Percentiles rank a stretch among this genome's conserved stretches.
These are phyloP conservation scores for Watsonalla cultraria DNA, from an alignment of 2,888 invertebrate species.

Conservation along the genomic window DNA sequence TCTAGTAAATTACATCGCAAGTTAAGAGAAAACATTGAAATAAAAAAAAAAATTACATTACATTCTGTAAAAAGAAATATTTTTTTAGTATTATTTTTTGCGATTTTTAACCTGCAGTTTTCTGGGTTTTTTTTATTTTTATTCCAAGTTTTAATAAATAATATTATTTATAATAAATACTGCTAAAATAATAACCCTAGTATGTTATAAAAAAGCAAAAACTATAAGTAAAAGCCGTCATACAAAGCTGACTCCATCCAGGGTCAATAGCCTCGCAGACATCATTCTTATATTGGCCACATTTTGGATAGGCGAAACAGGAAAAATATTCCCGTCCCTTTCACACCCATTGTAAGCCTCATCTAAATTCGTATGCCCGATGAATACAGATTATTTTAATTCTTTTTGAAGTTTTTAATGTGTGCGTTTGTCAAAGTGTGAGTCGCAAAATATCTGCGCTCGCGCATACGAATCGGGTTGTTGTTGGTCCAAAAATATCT, in stretches of 20 bases:
- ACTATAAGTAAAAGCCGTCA: conserved; percentile 3
- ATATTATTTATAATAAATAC: neutral
- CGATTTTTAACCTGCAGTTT: too few relatives aligned
- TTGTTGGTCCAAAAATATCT: conserved; percentile 51
- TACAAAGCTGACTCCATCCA: conserved; percentile 39
- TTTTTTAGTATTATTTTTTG: too few relatives aligned
- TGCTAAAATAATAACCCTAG: conserved; percentile 2
- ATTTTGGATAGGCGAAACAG: conserved; percentile 69
- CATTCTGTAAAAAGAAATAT: too few relatives aligned
- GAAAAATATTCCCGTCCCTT: conserved; percentile 47
- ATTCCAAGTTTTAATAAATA: too few relatives aligned
- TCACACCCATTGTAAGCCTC: conserved; percentile 45
- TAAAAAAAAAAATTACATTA: too few relatives aligned
- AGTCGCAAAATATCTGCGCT: conserved; percentile 63
- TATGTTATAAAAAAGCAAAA: conserved; percentile 2
- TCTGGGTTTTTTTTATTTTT: conserved; percentile 4
- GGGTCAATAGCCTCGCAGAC: conserved; percentile 68
- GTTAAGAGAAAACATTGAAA: conserved; percentile 18
- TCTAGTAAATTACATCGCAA: conserved; percentile 25
- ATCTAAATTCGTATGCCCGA: conserved; percentile 68
- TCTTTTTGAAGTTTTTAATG: conserved; percentile 64
- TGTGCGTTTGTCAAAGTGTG: conserved; percentile 46
- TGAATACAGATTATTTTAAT: conserved; percentile 74
- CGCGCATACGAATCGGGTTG: conserved; percentile 50
- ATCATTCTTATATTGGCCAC: conserved; percentile 77